Evolutionary conservation across 2,888 invertebrate genomes (phyloP), one percentile per base, ranked within the genome.

Genomic region (Diogma glabrata): DNA sequence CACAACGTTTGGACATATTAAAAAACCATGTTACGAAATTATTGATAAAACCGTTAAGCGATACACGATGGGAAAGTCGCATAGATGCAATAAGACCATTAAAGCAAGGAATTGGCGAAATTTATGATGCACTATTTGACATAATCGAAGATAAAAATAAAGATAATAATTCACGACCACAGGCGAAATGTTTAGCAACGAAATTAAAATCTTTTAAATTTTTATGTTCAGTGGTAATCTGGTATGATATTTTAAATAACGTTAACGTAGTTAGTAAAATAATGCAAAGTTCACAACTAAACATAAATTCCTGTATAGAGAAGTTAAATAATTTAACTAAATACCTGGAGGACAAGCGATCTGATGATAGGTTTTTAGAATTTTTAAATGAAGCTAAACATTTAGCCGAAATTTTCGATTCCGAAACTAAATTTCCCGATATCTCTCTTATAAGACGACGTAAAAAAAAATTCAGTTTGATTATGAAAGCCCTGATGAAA

Each of bases 1-100:
- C 56, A 24, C 53, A 59, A 47, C 51, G 55, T n/a, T 58, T 57
- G 56, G 23, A 38, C 9, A 40, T 51, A 30, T 48, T 55, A 36
- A 47, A 45, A 47, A 48, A 45, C 1, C 10, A 54, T 49, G 28
- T 51, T 33, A 17, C 16, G 26, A 22, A 26, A 24, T 47, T 54
- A 23, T 40, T 23, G 3, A 12, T 52, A 47, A 54, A 54, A 47
- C 46, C 51, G 14, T 30, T 53, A 12, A 33, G 20, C 8, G 43
- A 20, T 38, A 54, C 52, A 20, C 19, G 49, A 28, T 54, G 54
- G 52, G 33, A 33, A 33, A 33, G 33, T 33, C 33, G 4, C 33
- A 33, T 33, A n/a, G n/a, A n/a, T n/a, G n/a, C n/a, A n/a, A n/a
- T n/a, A n/a, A n/a, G n/a, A n/a, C n/a, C n/a, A n/a, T n/a, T 33